Evolutionary conservation across 2,113 vertebrate species (phyloP), one percentile per base, ranked within the genome.

Genomic region (Mormyrus lacerda): DNA sequence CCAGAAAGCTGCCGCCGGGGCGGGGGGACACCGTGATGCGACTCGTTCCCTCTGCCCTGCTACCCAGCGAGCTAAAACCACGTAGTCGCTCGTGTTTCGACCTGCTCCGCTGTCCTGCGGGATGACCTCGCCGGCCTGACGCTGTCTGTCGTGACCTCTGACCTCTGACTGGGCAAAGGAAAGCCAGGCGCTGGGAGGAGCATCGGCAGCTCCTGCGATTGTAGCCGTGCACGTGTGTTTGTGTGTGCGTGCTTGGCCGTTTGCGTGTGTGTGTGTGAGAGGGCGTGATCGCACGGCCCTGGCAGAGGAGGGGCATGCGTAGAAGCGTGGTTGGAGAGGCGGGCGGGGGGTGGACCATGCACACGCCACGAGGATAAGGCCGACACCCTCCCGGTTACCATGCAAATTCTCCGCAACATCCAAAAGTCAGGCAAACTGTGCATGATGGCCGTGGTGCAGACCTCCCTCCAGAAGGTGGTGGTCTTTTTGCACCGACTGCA

Each of bases 381-480:
- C 91, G 94, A 93, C 93, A 95, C 95, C 96, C 95, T 96, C 96
- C 95, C 96, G 97, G 96, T 98, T n/a, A 98, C 97, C 97, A 99
- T 99, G 98, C 97, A 97, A 97, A 97, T 97, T 96, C 95, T 95
- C 95, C 96, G 95, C 96, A 96, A 95, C 95, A 97, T 98, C 94
- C 97, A 97, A 96, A 97, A 97, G 96, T 97, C 97, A 97, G 97
- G 97, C 97, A 97, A 97, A 97, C 96, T 97, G 97, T 98, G 97
- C 97, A 99, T 98, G 98, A 99, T 99, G 98, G 98, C 98, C 95
- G 97, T 99, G 96, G 98, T 99, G 96, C 97, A 97, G 97, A 98
- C 97, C 83, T 99, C 98, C 95, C 97, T 99, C 95, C 98, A 99
- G 97, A 99, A 99, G 98, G 98, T 99, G 98, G 97, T 99, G 96